These are phyloP conservation scores for Diuraphis noxia DNA, from an alignment of 1,140 invertebrate species.

Conservation along the genomic window DNA sequence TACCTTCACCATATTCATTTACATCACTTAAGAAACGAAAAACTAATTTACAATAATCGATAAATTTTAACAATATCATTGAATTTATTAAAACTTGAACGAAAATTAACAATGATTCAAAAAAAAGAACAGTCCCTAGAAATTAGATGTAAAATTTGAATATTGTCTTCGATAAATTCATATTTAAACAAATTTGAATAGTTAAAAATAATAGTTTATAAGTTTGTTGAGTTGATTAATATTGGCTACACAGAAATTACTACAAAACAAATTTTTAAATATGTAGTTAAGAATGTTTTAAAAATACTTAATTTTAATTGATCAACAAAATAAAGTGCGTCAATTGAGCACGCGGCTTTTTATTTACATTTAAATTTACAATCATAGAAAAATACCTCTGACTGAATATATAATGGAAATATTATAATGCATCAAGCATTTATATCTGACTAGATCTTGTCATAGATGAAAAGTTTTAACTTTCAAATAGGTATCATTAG, in stretches of 20 bases:
- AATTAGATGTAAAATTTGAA: background rate
- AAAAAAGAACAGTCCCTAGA: slow-evolving; percentile 35
- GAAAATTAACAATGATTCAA: slow-evolving; percentile 42
- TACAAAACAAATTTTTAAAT: background rate
- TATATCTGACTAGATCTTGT: slow-evolving; percentile 27
- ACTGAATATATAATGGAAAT: slow-evolving; percentile 35
- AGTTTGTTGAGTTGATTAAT: slow-evolving; percentile 13
- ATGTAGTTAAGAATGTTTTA: slow-evolving; percentile 14
- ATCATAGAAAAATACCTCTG: slow-evolving; percentile 23
- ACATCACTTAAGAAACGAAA: slow-evolving; percentile 31
- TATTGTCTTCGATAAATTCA: background rate
- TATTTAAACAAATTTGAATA: background rate
- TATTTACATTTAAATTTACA: slow-evolving; percentile 50
- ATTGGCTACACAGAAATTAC: background rate
- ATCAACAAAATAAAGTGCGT: slow-evolving; percentile 39
- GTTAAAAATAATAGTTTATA: background rate
- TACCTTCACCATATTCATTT: slow-evolving; percentile 33
- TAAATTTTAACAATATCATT: slow-evolving; percentile 22
- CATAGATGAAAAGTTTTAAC: background rate
- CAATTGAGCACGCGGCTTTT: background rate
- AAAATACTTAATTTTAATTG: slow-evolving; percentile 43
- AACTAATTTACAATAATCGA: slow-evolving; percentile 11
- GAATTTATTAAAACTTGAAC: slow-evolving; percentile 44
- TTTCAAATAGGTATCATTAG: background rate
- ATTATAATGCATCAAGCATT: background rate